Evolutionary conservation across 2,113 vertebrate species (phyloP).

Genomic region (Mustela lutreola): DNA sequence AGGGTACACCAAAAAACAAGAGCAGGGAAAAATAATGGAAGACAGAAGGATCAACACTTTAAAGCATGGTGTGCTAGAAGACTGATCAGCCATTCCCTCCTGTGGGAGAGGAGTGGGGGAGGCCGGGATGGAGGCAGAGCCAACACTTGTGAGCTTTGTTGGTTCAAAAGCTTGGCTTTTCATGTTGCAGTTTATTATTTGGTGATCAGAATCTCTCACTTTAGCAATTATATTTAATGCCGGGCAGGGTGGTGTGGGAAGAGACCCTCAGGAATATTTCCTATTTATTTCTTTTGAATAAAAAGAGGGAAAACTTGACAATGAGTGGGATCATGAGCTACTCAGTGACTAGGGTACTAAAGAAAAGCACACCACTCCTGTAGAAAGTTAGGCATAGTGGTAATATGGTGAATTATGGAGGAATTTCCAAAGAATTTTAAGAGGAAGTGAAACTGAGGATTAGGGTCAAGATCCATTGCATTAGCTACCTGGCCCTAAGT

Average conservation of each 20-base stretch:
- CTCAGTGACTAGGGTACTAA: neutral
- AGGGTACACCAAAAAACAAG: neutral
- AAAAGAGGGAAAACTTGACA: neutral
- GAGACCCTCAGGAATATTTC: neutral
- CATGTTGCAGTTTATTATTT: neutral
- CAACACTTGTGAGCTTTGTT: too few species aligned
- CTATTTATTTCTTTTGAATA: neutral
- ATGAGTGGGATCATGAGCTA: neutral
- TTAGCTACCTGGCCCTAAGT: neutral
- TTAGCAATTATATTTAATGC: neutral
- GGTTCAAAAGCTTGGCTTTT: neutral
- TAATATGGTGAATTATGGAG: neutral
- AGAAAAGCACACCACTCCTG: fast-evolving
- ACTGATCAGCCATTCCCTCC: neutral
- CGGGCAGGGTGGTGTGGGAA: neutral
- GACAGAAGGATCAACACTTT: fast-evolving
- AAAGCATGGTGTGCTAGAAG: fast-evolving
- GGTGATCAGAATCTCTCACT: too few species aligned
- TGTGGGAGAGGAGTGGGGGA: fast-evolving
- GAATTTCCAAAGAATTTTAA: neutral
- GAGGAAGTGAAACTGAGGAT: neutral
- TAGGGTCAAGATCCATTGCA: neutral
- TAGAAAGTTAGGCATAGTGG: neutral
- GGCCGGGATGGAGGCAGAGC: neutral
- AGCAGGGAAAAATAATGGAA: neutral